Evolutionary conservation across 2,113 vertebrate species (phyloP), one percentile per base, ranked within the genome.

Genomic region (Andinoacara biseriatus): DNA sequence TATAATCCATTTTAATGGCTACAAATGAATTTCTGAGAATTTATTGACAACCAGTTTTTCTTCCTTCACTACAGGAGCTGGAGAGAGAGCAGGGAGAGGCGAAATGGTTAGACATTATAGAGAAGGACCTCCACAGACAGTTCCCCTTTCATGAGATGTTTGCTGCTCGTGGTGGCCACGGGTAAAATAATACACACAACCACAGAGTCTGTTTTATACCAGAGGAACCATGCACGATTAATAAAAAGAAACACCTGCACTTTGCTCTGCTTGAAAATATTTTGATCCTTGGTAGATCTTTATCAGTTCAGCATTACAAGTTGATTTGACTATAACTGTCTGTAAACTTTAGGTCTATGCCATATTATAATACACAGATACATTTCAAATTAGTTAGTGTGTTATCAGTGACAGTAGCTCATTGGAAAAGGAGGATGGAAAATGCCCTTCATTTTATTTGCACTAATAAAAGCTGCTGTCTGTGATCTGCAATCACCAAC

Each of bases 81-180:
- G 97, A 98, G 87, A 94, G 96, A 75, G 96, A 97, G 59, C 93
- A 85, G 17, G 97, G 97, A 54, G 97, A 98, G 81, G 96, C 97
- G 5, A 98, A 98, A 87, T 98, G 97, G 97, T 76, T 97, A 89
- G 97, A 98, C 87, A 97, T 97, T 86, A 98, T 98, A 62, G 97
- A 98, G 92, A 98, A 98, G 84, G 97, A 98, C 83, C 94, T 98
- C 9, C 97, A 98, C 87, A 93, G 97, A 60, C 97, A 98, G 92
- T 98, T 98, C 74, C 97, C 97, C 54, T 98, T 98, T 90, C 97
- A 98, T 7, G 97, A 98, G 94, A 97, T 98, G 97, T 98, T 98
- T 92, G 97, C 96, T 60, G 96, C 96, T 57, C 96, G 97, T 22
- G 97, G 97, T 6, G 97, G 97, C 35, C 97, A 97, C 4, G 97